These are phyloP conservation scores for Oceanites oceanicus DNA, from an alignment of 2,113 vertebrate species.

Conservation along the genomic window DNA sequence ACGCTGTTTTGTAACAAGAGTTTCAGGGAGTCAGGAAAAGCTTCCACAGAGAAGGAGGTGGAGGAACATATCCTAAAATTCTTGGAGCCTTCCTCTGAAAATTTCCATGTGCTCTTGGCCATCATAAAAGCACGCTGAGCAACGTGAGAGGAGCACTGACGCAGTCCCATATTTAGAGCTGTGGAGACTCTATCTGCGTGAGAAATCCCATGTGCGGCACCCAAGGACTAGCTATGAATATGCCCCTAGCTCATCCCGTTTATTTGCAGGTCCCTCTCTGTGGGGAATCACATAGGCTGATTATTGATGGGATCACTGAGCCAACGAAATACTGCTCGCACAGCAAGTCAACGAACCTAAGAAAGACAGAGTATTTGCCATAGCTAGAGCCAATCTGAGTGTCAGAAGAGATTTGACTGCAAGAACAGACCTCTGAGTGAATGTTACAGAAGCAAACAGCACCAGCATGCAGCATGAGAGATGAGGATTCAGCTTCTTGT, in stretches of 20 bases:
- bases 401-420: not conserved
- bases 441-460: not conserved
- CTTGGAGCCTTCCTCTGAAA: not conserved
- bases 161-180: not conserved
- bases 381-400: not conserved
- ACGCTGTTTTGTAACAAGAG: accelerated
- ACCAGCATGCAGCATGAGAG: not conserved
- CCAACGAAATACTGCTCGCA: not conserved
- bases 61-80: not conserved
- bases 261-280: not conserved
- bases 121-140: not conserved
- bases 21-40: not conserved
- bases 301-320: not conserved
- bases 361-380: not conserved
- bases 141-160: not conserved
- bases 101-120: not conserved
- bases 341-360: not conserved
- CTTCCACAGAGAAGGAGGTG: not conserved
- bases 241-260: not conserved
- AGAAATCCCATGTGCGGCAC: not conserved
- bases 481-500: not conserved
- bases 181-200: not conserved
- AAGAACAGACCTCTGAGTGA: not conserved
- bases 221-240: not conserved
- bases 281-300: not conserved